These are phyloP conservation scores for Hemitrygon akajei DNA, from an alignment of 2,797 vertebrate genomes.

Conservation along the genomic window DNA sequence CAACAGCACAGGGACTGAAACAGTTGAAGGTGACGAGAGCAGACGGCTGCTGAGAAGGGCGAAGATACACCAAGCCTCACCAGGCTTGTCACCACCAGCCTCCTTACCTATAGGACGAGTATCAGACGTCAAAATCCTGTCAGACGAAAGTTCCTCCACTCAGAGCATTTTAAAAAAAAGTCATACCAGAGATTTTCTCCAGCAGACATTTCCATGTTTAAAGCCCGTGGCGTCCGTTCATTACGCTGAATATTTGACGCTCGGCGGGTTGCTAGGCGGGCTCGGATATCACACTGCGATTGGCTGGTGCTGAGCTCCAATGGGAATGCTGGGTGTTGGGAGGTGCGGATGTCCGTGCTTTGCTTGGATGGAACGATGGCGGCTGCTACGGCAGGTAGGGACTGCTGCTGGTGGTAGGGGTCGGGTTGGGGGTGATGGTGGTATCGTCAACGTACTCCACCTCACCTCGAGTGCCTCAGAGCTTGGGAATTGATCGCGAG, in stretches of 20 bases:
- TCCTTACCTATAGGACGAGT: neutral
- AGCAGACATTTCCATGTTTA: too few relatives aligned
- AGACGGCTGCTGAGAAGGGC: neutral
- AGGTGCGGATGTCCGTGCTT: slow-evolving; percentile 21
- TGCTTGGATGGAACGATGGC: neutral
- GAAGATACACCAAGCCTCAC: neutral
- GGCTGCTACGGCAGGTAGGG: neutral
- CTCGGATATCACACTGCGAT: neutral
- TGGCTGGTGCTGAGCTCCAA: neutral
- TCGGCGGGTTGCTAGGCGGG: neutral
- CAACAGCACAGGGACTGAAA: too few relatives aligned
- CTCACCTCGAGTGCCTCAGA: neutral
- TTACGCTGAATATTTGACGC: too few relatives aligned
- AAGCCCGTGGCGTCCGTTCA: too few relatives aligned
- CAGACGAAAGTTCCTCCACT: too few relatives aligned
- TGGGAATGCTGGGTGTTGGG: neutral
- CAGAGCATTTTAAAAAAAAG: too few relatives aligned
- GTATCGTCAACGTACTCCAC: too few relatives aligned
- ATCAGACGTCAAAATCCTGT: neutral
- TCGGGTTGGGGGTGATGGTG: neutral
- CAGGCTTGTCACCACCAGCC: neutral
- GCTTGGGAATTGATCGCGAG: neutral
- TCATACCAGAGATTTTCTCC: too few relatives aligned
- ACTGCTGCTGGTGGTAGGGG: too few relatives aligned
- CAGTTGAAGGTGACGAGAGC: neutral